Conservation (phyloP, 2,888 invertebrate genomes). For the Dicycla oo region DNA sequence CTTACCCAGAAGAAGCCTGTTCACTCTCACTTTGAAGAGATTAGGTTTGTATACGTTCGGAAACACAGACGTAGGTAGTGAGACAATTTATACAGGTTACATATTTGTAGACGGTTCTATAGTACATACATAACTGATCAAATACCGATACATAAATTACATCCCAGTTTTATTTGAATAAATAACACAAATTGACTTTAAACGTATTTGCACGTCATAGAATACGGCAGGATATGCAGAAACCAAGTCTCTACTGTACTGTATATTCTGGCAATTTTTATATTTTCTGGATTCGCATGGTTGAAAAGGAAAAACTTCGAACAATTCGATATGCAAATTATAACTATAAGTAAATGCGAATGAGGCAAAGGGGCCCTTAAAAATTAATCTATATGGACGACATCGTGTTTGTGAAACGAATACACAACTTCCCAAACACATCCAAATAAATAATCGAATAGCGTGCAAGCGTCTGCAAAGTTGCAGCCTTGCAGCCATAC, state of each 20-base stretch:
- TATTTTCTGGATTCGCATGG: too few species aligned
- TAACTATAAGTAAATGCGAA: background rate
- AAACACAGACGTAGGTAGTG: too few species aligned
- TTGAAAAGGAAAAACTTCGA: background rate
- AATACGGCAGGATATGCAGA: background rate
- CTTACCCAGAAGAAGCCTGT: too few species aligned
- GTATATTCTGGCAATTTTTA: too few species aligned
- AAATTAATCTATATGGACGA: background rate
- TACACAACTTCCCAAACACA: background rate
- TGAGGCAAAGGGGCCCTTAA: background rate
- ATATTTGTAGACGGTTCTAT: background rate
- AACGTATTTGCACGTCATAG: background rate
- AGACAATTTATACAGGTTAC: background rate
- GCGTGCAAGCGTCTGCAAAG: constrained; percentile 70
- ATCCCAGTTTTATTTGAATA: background rate
- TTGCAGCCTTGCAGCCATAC: constrained; percentile 71
- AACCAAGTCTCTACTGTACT: background rate
- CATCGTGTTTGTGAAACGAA: background rate
- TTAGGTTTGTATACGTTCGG: too few species aligned
- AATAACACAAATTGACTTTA: background rate
- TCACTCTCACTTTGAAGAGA: too few species aligned
- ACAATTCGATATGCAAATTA: background rate
- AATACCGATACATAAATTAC: background rate
- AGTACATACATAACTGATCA: background rate
- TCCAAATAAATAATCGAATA: constrained; percentile 20